These are phyloP conservation scores for Mimumesa dahlbomi DNA, from an alignment of 2,888 invertebrate genomes.

Conservation along the genomic window DNA sequence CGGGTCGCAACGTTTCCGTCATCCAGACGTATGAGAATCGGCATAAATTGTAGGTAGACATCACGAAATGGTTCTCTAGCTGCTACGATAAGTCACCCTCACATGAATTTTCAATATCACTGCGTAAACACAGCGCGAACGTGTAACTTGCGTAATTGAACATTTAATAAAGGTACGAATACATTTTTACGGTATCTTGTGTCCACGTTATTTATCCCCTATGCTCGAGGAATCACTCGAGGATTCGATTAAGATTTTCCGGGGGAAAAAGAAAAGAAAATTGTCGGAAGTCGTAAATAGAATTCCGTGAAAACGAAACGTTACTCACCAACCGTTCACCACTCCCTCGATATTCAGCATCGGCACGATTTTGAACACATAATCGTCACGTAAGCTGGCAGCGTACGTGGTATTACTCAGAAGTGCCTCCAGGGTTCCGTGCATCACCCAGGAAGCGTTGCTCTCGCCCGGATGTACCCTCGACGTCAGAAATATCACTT, in stretches of 20 bases:
- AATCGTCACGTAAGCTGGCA: constrained; percentile 85
- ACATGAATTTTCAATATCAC: constrained; percentile 58
- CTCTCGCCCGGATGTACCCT: constrained; percentile 94
- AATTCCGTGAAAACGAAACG: not conserved
- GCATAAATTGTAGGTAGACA: constrained; percentile 40
- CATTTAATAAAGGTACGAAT: constrained; percentile 73
- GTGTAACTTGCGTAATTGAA: constrained; percentile 68
- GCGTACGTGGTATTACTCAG: constrained; percentile 83
- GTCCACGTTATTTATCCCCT: not conserved
- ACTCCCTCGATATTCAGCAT: constrained; percentile 95
- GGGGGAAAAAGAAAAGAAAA: too few relatives aligned
- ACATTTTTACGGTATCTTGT: constrained; percentile 41
- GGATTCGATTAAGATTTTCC: too few relatives aligned
- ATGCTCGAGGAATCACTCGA: not conserved
- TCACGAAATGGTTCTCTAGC: constrained; percentile 42
- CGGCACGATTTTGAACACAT: constrained; percentile 92
- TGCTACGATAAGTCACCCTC: constrained; percentile 53
- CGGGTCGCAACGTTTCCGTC: constrained; percentile 72
- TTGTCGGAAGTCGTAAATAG: too few relatives aligned
- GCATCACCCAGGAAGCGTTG: constrained; percentile 94
- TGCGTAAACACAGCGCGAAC: constrained; percentile 67
- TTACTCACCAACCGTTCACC: constrained; percentile 90
- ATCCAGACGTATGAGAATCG: constrained; percentile 73
- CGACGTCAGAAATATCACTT: constrained; percentile 87
- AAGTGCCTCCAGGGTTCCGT: constrained; percentile 87